Evolutionary conservation across 1,140 invertebrate species (phyloP).

Genomic region (Acromyrmex echinatior): DNA sequence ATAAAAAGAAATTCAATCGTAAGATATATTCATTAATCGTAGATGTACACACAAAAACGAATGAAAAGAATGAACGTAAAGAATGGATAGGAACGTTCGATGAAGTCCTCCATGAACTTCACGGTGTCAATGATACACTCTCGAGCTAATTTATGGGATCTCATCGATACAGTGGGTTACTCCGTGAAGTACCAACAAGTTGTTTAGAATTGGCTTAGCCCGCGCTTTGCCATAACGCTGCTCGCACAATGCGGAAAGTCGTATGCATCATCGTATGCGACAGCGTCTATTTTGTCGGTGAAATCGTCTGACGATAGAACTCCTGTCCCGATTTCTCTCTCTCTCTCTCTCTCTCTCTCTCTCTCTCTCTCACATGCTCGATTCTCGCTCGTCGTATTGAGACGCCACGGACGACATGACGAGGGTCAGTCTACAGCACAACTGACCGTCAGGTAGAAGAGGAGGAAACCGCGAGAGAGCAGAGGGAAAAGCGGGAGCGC

Average conservation of each 20-base stretch:
- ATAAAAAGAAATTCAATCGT: background rate
- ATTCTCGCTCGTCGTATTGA: constrained; percentile 78
- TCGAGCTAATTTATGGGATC: constrained; percentile 81
- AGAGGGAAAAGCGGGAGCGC: constrained; percentile 64
- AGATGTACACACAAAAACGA: background rate
- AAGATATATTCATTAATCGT: background rate
- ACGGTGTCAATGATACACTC: constrained; percentile 52
- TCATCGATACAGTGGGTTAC: constrained; percentile 77
- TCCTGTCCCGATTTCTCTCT: constrained; percentile 38
- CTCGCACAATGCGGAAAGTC: constrained; percentile 44
- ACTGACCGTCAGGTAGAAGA: constrained; percentile 81
- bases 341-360: constrained; percentile 19
- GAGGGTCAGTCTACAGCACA: constrained; percentile 81
- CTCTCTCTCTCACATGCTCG: constrained; percentile 12
- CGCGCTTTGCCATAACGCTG: constrained; percentile 8
- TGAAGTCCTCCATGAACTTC: constrained; percentile 58
- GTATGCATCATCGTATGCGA: constrained; percentile 53
- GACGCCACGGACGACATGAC: constrained; percentile 84
- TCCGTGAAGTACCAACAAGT: constrained; percentile 71
- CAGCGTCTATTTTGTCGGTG: constrained; percentile 74
- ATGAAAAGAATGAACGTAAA: background rate
- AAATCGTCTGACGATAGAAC: constrained; percentile 73
- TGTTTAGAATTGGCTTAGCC: constrained; percentile 69
- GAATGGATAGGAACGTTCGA: constrained; percentile 51
- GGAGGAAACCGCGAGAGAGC: constrained; percentile 53